Percentiles rank a stretch among this genome's conserved stretches.
phyloP scores from a whole-genome alignment of 2,113 vertebrate genomes.

The Brachionichthys hirsutus region DNA sequence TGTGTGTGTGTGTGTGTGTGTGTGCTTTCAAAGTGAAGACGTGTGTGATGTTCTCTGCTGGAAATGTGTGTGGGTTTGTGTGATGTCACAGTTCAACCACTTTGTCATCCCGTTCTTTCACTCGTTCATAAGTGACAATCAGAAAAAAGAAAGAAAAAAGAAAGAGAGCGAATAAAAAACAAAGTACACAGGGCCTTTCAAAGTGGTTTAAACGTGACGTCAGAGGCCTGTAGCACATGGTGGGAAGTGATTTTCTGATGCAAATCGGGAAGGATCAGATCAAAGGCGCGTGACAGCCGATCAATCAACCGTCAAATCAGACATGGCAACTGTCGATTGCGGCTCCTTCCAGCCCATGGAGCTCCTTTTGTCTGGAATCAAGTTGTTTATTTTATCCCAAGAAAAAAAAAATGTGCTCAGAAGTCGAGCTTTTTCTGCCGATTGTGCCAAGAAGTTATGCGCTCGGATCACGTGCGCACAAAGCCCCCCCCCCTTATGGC shows the following conservation, averaged over 20 bases:
- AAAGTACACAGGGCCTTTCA: conserved; percentile 72
- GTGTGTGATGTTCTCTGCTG: conserved; percentile 67
- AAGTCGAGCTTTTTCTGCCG: conserved; percentile 35
- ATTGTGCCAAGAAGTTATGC: conserved; percentile 65
- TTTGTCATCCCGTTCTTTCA: conserved; percentile 54
- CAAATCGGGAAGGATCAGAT: conserved; percentile 98
- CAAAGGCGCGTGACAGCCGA: conserved; percentile 92
- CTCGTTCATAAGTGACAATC: conserved; percentile 70
- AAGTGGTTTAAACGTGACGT: conserved; percentile 82
- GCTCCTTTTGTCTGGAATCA: conserved; percentile 80
- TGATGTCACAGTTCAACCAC: conserved; percentile 68
- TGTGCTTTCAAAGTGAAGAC: conserved; percentile 60
- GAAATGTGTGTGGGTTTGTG: conserved; percentile 47
- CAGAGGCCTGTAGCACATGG: conserved; percentile 87
- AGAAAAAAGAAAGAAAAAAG: conserved; percentile 23
- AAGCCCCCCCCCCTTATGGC: conserved; percentile 31
- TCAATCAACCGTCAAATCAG: conserved; percentile 99
- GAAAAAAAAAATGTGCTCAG: conserved; percentile 38
- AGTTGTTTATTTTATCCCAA: conserved; percentile 79
- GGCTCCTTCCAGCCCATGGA: conserved; percentile 85
- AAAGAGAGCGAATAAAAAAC: conserved; percentile 21
- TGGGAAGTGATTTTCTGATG: conserved; percentile 97
- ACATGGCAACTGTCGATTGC: conserved; percentile 94
- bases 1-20: conserved; percentile 31
- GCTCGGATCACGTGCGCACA: conserved; percentile 63